Evolutionary conservation across 2,113 vertebrate genomes (phyloP).

Genomic region (Podarcis muralis): DNA sequence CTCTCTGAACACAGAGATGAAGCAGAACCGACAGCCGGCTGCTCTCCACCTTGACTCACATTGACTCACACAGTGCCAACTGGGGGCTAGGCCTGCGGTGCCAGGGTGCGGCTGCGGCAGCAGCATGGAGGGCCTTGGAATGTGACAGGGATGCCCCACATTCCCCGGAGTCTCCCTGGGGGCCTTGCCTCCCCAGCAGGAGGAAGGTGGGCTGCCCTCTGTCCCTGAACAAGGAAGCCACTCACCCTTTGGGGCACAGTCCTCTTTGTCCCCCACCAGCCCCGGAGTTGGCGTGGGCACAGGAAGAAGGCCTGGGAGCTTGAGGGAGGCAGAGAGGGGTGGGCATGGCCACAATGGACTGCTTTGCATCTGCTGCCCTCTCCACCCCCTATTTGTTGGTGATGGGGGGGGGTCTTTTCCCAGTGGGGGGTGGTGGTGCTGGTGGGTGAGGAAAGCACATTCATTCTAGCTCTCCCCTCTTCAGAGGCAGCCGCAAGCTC

Average conservation of each 20-base stretch:
- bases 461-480: constrained; percentile 28
- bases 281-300: neutral
- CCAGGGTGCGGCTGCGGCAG: too few species aligned
- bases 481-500: neutral
- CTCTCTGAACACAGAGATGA: neutral
- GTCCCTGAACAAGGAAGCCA: too few species aligned
- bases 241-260: neutral
- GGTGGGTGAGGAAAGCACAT: neutral
- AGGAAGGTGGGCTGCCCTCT: too few species aligned
- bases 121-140: too few species aligned
- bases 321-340: neutral
- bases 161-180: too few species aligned
- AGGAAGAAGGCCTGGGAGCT: neutral
- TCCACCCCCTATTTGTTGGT: too few species aligned
- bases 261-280: neutral
- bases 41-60: neutral
- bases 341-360: neutral
- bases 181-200: too few species aligned
- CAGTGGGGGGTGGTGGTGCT: neutral
- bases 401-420: too few species aligned
- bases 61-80: neutral
- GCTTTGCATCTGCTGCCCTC: neutral
- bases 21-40: neutral
- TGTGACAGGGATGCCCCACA: too few species aligned
- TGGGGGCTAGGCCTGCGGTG: too few species aligned